These are phyloP conservation scores for Huso huso DNA, from an alignment of 2,797 vertebrate genomes.

Conservation along the genomic window DNA sequence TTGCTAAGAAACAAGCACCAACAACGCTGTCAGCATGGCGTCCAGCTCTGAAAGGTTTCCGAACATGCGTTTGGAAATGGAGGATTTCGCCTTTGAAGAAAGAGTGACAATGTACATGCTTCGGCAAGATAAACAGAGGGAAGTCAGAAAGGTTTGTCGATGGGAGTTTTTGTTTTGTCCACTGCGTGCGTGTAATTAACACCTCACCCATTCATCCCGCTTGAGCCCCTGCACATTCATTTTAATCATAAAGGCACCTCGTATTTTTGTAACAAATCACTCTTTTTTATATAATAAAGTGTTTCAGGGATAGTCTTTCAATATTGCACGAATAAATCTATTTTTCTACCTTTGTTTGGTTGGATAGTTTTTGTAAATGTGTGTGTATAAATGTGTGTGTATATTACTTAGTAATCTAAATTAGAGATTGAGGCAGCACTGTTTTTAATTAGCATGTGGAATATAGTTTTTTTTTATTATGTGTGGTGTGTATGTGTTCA, in stretches of 20 bases:
- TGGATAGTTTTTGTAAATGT: no score
- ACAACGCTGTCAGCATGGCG: conserved; percentile 23
- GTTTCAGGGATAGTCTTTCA: neutral
- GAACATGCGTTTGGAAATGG: conserved; percentile 2
- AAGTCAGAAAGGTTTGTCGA: conserved; percentile 45
- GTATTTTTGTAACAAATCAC: neutral
- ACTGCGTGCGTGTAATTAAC: neutral
- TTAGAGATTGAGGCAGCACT: no score
- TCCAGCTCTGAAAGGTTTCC: conserved; percentile 8
- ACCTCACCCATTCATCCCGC: neutral
- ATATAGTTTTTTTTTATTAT: no score
- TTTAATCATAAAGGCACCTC: neutral
- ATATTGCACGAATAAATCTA: neutral
- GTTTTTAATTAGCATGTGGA: no score
- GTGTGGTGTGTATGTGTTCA: no score
- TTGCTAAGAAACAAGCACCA: conserved; percentile 35
- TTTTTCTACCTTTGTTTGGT: no score
- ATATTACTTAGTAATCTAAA: neutral
- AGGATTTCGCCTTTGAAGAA: conserved; percentile 15
- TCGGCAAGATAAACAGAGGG: conserved; percentile 25
- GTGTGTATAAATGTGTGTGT: neutral
- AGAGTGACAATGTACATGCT: conserved; percentile 29
- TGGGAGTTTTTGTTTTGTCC: neutral
- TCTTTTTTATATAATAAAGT: no score
- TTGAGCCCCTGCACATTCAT: neutral